Conservation (phyloP, 2,113 vertebrate genomes). For the Psittacara wagleri region DNA sequence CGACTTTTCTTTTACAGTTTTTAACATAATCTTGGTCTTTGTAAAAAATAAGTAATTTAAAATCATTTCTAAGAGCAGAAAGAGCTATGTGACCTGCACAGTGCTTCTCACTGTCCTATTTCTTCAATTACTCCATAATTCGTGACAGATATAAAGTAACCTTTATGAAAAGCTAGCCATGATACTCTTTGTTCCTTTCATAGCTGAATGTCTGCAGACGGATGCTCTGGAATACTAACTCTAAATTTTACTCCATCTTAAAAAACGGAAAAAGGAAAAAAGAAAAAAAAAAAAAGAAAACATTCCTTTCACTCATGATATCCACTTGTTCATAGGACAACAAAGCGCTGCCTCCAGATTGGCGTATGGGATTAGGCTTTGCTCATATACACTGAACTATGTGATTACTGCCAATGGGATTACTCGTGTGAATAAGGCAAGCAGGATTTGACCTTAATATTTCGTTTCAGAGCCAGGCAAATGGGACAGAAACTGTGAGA, state of each 20-base stretch:
- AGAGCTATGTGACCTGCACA: not conserved
- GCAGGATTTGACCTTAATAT: constrained; percentile 57
- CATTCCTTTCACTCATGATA: not conserved
- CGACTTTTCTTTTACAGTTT: not conserved
- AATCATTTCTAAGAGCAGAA: not conserved
- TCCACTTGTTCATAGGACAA: not conserved
- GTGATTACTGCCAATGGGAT: constrained; percentile 51
- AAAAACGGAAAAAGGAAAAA: not conserved
- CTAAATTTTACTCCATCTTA: not conserved
- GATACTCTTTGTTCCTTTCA: not conserved
- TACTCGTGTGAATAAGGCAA: constrained; percentile 46
- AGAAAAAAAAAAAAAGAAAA: not conserved
- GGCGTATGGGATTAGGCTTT: not conserved
- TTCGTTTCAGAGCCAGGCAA: not conserved
- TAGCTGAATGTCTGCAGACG: not conserved
- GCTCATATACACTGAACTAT: not conserved
- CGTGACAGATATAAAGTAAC: not conserved
- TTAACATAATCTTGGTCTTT: not conserved
- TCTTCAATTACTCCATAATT: not conserved
- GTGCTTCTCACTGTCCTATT: not conserved
- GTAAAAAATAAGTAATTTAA: not conserved
- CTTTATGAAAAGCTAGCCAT: not conserved
- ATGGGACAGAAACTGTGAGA: not conserved
- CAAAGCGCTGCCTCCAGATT: not conserved
- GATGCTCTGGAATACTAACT: not conserved